Percentiles rank a stretch among this genome's conserved stretches.
Conservation (phyloP, 1,140 invertebrate genomes). For the Formica selysi region DNA sequence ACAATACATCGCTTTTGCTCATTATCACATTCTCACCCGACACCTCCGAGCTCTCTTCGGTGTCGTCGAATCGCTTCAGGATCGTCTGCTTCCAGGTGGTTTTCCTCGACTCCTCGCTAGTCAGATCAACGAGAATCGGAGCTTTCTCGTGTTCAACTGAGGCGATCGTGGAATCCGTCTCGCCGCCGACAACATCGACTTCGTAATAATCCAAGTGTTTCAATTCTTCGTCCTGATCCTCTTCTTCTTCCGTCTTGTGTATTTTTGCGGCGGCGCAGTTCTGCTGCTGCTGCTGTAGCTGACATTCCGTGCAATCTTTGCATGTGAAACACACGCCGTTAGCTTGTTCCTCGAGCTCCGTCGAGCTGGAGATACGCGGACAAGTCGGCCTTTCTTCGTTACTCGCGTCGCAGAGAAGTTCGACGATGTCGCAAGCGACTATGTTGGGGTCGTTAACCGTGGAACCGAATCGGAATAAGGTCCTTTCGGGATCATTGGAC, state of each 20-base stretch:
- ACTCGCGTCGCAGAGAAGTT: conserved; percentile 3
- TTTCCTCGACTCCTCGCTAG: conserved; percentile 58
- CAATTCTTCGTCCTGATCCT: not conserved
- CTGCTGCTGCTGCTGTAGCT: conserved; percentile 9
- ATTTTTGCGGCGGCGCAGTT: not conserved
- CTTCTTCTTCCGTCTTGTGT: not conserved
- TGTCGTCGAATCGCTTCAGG: conserved; percentile 42
- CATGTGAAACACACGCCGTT: conserved; percentile 34
- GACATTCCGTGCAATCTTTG: conserved; percentile 43
- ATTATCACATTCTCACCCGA: conserved; percentile 41
- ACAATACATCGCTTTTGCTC: not conserved
- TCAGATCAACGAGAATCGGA: conserved; percentile 68
- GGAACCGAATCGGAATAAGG: not conserved
- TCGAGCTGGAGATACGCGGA: conserved; percentile 47
- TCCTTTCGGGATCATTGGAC: not conserved
- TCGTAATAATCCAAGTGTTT: conserved; percentile 36
- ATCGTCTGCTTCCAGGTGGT: conserved; percentile 58
- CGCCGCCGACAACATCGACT: not conserved
- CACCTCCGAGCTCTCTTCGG: not conserved
- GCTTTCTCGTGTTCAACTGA: not conserved
- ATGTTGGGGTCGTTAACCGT: not conserved
- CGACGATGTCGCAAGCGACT: conserved; percentile 10
- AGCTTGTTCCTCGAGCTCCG: not conserved
- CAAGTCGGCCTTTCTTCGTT: not conserved
- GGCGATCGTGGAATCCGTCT: not conserved